phyloP scores from a whole-genome alignment of 2,113 vertebrate species.

The Tenebrosternarchus preto region DNA sequence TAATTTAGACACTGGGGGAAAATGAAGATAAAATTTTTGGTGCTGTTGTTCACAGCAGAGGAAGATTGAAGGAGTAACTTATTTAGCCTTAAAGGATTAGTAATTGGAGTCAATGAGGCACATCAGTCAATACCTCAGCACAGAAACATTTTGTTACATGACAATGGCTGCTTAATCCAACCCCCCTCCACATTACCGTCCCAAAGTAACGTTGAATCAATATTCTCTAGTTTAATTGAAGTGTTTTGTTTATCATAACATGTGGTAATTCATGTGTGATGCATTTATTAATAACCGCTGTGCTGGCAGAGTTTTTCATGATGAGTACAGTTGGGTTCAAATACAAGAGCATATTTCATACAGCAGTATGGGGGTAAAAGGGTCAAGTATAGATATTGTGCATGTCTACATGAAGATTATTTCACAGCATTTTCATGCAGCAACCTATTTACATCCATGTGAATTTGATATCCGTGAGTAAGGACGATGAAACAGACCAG shows the following conservation, averaged over 20 bases:
- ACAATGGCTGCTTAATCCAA: slow-evolving; percentile 59
- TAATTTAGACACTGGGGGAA: slow-evolving; percentile 46
- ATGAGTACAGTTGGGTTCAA: neutral
- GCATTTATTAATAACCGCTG: slow-evolving; percentile 35
- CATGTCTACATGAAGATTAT: slow-evolving; percentile 21
- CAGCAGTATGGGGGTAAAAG: neutral
- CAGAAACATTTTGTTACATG: slow-evolving; percentile 59
- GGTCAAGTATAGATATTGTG: slow-evolving; percentile 25
- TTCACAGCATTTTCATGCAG: slow-evolving; percentile 30
- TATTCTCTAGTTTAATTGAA: slow-evolving; percentile 70
- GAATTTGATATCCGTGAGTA: slow-evolving; percentile 20
- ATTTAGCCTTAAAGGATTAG: slow-evolving; percentile 65
- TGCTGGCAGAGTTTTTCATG: neutral
- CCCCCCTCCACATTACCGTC: too few species aligned
- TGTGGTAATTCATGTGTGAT: slow-evolving; percentile 51
- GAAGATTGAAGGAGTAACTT: slow-evolving; percentile 64
- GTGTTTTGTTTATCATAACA: slow-evolving; percentile 56
- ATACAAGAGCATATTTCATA: too few species aligned
- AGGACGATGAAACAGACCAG: slow-evolving; percentile 31
- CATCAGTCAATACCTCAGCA: slow-evolving; percentile 70
- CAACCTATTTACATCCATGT: slow-evolving; percentile 34
- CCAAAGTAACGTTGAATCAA: slow-evolving; percentile 64
- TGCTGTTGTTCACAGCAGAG: slow-evolving; percentile 55
- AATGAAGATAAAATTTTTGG: slow-evolving; percentile 42
- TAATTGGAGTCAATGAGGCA: slow-evolving; percentile 71